Conservation (phyloP, 2,797 vertebrate genomes). For the Phoebastria nigripes region DNA sequence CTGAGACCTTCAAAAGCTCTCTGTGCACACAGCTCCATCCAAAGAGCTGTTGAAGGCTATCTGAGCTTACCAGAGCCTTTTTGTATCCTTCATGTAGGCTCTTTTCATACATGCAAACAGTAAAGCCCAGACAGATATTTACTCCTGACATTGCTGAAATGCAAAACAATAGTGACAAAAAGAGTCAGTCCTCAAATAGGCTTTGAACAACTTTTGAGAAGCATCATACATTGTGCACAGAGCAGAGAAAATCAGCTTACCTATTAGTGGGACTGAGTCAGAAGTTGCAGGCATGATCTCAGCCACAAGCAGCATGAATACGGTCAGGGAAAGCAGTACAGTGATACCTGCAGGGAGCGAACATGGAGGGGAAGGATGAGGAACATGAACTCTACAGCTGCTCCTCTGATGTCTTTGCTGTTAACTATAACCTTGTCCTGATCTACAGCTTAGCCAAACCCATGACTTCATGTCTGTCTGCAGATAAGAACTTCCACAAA, state of each 20-base stretch:
- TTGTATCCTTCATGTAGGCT: not conserved
- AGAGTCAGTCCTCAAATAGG: not conserved
- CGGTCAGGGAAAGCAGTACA: conserved; percentile 89
- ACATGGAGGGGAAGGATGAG: not conserved
- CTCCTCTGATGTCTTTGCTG: not conserved
- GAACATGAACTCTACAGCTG: not conserved
- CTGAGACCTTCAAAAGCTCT: not conserved
- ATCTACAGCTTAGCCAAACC: not conserved
- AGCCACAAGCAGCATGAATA: conserved; percentile 92
- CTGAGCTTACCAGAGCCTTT: not conserved
- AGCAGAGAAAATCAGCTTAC: conserved; percentile 66
- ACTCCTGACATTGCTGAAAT: not conserved
- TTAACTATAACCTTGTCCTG: not conserved
- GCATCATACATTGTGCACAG: not conserved
- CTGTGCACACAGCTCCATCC: not conserved
- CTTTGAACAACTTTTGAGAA: not conserved
- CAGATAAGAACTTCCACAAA: not conserved
- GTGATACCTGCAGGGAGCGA: conserved; percentile 82
- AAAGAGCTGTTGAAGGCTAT: not conserved
- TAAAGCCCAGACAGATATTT: not conserved
- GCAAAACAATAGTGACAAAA: not conserved
- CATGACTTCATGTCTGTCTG: not conserved
- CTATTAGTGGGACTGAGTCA: conserved; percentile 90
- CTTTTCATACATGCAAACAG: not conserved
- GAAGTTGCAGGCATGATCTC: conserved; percentile 95